Percentiles rank a stretch among this genome's conserved stretches.
Evolutionary conservation across 2,797 vertebrate species (phyloP).

Genomic region (Nyctibius grandis): DNA sequence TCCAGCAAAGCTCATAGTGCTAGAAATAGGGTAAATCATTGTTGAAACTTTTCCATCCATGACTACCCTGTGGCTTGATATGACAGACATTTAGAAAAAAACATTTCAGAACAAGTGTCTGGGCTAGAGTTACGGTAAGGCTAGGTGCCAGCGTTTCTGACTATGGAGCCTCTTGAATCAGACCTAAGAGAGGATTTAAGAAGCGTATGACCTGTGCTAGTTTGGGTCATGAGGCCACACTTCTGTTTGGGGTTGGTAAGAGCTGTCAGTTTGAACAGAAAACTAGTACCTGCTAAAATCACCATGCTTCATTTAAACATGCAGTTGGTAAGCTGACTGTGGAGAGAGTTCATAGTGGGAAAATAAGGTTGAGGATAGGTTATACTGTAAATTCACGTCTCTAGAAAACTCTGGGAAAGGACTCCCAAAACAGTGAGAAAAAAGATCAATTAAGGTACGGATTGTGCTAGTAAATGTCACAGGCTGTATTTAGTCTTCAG

Average conservation of each 20-base stretch:
- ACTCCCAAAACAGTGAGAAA: not conserved
- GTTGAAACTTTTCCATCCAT: not conserved
- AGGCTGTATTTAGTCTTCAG: not conserved
- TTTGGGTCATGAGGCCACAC: not conserved
- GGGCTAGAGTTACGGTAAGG: not conserved
- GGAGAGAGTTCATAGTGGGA: not conserved
- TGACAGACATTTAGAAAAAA: not conserved
- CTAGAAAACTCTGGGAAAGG: not conserved
- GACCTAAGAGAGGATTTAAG: not conserved
- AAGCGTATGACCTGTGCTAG: not conserved
- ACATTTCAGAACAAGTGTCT: not conserved
- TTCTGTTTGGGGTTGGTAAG: not conserved
- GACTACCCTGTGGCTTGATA: not conserved
- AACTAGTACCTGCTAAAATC: not conserved
- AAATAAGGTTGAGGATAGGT: not conserved
- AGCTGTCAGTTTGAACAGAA: not conserved
- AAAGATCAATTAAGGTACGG: not conserved
- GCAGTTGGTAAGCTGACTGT: not conserved
- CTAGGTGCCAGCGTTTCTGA: not conserved
- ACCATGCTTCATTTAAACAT: not conserved
- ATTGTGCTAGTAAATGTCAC: not conserved
- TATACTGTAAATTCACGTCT: not conserved
- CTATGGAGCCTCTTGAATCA: not conserved
- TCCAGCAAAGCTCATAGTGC: not conserved
- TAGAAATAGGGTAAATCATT: not conserved